These are phyloP conservation scores for Bradypodion pumilum DNA, from an alignment of 2,797 vertebrate genomes.

Conservation along the genomic window DNA sequence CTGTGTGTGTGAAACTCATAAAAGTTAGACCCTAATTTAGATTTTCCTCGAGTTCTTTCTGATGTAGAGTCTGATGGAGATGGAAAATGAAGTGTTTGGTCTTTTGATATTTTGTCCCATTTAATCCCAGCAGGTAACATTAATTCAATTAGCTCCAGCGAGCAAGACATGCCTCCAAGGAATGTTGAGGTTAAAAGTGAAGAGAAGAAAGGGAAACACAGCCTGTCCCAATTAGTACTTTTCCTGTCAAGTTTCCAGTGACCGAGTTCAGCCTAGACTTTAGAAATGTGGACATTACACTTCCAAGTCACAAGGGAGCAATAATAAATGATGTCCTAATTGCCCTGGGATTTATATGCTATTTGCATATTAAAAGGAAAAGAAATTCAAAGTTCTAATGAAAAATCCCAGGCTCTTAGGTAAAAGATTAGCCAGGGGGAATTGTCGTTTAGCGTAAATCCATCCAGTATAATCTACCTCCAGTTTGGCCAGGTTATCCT, in stretches of 20 bases:
- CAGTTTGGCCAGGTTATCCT: no score
- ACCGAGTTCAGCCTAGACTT: slow-evolving; percentile 45
- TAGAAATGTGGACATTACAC: slow-evolving; percentile 23
- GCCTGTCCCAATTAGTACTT: slow-evolving; percentile 60
- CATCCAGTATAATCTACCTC: no score
- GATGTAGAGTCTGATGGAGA: slow-evolving; percentile 27
- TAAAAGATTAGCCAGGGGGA: no score
- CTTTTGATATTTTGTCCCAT: slow-evolving; percentile 53
- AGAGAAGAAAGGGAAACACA: slow-evolving; percentile 58
- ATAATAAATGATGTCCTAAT: not conserved
- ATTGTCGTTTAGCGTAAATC: no score
- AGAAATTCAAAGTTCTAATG: not conserved
- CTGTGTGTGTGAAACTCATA: not conserved
- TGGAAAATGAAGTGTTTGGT: not conserved
- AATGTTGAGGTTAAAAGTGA: slow-evolving; percentile 68
- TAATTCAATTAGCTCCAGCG: slow-evolving; percentile 59
- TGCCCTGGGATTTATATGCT: not conserved
- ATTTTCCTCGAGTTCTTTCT: not conserved
- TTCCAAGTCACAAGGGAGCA: slow-evolving; percentile 24
- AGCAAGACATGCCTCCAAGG: slow-evolving; percentile 61
- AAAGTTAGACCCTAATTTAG: no score
- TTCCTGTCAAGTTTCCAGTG: slow-evolving; percentile 51
- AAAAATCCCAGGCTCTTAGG: no score
- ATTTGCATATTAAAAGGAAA: slow-evolving; percentile 28
- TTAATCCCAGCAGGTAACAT: slow-evolving; percentile 47